Evolutionary conservation across 2,797 vertebrate genomes (phyloP).

Genomic region (Toxotes lorentzi): DNA sequence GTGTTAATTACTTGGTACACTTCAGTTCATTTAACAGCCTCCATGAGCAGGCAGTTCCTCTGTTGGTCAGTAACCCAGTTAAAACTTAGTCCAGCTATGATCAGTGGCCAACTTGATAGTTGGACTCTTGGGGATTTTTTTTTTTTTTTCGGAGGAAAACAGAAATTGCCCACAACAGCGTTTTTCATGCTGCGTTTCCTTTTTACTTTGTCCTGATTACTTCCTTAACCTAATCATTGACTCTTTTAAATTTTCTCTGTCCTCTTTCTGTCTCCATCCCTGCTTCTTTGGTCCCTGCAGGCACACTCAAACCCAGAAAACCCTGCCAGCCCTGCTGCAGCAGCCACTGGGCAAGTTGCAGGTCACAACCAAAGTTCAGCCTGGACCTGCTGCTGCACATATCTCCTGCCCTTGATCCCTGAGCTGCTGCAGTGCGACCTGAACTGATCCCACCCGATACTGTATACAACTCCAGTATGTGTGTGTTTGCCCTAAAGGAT

Average conservation of each 20-base stretch:
- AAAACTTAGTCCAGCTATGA: slow-evolving; percentile 23
- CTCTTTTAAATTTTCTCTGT: slow-evolving; percentile 15
- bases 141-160: not conserved
- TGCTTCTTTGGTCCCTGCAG: slow-evolving; percentile 77
- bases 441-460: slow-evolving; percentile 48
- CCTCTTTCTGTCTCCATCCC: slow-evolving; percentile 31
- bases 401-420: slow-evolving; percentile 87
- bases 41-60: not conserved
- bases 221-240: slow-evolving; percentile 9
- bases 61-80: slow-evolving; percentile 43
- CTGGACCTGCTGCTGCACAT: slow-evolving; percentile 89
- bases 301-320: slow-evolving; percentile 85
- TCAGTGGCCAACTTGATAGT: slow-evolving; percentile 26
- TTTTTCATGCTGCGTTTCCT: not conserved
- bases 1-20: not conserved
- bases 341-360: slow-evolving; percentile 72
- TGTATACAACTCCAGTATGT: not conserved
- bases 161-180: not conserved
- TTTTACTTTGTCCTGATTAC: slow-evolving; percentile 22
- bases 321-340: slow-evolving; percentile 56
- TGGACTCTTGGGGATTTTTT: not conserved
- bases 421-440: slow-evolving; percentile 89
- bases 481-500: not conserved
- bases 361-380: slow-evolving; percentile 87
- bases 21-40: slow-evolving; percentile 1